Evolutionary conservation across 1,140 invertebrate species (phyloP).

Genomic region (Danaus melanippus): DNA sequence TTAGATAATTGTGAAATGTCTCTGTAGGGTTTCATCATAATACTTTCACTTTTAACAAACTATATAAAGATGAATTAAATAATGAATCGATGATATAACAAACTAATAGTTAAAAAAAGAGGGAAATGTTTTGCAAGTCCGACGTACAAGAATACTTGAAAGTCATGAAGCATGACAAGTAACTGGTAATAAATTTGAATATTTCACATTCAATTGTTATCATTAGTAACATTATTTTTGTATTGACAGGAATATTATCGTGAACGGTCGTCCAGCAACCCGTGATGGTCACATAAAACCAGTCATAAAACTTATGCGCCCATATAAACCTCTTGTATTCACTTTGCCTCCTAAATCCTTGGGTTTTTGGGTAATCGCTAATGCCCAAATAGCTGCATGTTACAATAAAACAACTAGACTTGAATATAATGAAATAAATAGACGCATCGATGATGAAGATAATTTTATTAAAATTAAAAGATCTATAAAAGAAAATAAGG

Average conservation of each 20-base stretch:
- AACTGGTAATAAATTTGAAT: too few relatives aligned
- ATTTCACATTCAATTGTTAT: background rate
- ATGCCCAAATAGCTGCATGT: slow-evolving; percentile 66
- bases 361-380: slow-evolving; percentile 75
- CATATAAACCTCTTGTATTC: slow-evolving; percentile 60
- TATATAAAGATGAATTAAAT: too few relatives aligned
- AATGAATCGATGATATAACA: too few relatives aligned
- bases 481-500: slow-evolving; percentile 15
- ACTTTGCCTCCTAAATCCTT: slow-evolving; percentile 71
- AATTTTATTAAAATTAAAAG: slow-evolving; percentile 26
- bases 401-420: slow-evolving; percentile 24
- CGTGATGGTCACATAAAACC: slow-evolving; percentile 69
- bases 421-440: slow-evolving; percentile 18
- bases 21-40: too few relatives aligned
- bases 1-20: too few relatives aligned
- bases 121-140: too few relatives aligned
- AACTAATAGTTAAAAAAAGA: too few relatives aligned
- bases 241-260: slow-evolving; percentile 67
- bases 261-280: slow-evolving; percentile 69
- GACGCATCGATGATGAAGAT: slow-evolving; percentile 16
- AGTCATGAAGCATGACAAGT: too few relatives aligned
- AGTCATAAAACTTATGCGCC: slow-evolving; percentile 50
- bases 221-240: slow-evolving; percentile 5
- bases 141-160: too few relatives aligned
- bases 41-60: too few relatives aligned